Base-by-base conservation (phyloP, 1,140 invertebrate genomes). In the Pollicipes pollicipes region DNA sequence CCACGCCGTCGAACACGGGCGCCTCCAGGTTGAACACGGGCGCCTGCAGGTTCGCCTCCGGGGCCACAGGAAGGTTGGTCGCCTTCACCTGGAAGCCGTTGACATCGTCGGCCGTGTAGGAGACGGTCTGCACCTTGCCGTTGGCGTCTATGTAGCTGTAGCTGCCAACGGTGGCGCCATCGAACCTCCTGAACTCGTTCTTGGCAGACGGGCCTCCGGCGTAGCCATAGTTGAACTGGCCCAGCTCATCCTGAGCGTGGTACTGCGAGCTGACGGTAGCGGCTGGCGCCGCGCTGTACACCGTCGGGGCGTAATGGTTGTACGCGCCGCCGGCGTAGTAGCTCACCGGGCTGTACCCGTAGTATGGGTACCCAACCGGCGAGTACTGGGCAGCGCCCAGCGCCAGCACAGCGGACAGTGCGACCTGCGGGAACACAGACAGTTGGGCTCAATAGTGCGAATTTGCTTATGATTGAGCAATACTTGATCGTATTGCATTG, bases 171-270 rank as follows among this genome's bases (percentile, higher is more conserved):
- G 75, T 72, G 68, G 70, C 73, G 28, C 75, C 74, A 45, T 76
- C 72, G 58, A 70, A 29, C 37, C 72, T 75, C 27, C 74, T 70
- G 27, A 72, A 70, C 70, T 75, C 75, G 69, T 72, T 73, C 69
- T 76, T 74, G 17, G 72, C 69, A 0, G 73, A 74, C 26, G 71
- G 71, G 58, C 71, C 70, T 32, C 72, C 74, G 28, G 71, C 71
- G 68, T 88, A 88, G 30, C 86, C 87, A 76, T 87, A 89, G 72
- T 81, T 81, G 74, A n/a, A 84, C 74, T 84, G 73, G 6, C 73
- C 75, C 17, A 75, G 72, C 70, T 74, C 68, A 66, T 75, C 75
- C 69, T 75, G 74, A 35, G 72, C 73, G 72, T 75, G 74, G 69
- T 73, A 76, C 68, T 73, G 74, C 17, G 75, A 70, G 31, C 66